Conservation (phyloP, 1,140 invertebrate genomes). For the Cryptotermes secundus region DNA sequence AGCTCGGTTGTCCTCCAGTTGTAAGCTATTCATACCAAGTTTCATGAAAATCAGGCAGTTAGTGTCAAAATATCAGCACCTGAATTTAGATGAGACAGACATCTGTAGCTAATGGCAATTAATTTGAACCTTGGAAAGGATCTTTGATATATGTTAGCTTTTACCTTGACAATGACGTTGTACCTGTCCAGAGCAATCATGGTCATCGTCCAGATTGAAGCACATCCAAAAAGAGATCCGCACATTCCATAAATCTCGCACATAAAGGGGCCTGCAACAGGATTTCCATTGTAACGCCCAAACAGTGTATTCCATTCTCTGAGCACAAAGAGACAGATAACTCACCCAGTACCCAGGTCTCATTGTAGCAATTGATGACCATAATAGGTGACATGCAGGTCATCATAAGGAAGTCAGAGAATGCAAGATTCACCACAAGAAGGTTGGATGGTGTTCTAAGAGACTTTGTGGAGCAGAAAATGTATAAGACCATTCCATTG, state of each 20-base stretch:
- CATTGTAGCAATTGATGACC: slow-evolving; percentile 82
- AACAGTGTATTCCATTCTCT: not conserved
- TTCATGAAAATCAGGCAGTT: no score
- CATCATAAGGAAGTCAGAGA: slow-evolving; percentile 90
- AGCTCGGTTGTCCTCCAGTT: no score
- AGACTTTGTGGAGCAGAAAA: slow-evolving; percentile 74
- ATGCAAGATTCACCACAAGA: slow-evolving; percentile 80
- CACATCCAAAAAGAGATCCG: slow-evolving; percentile 77
- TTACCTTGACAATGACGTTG: slow-evolving; percentile 77
- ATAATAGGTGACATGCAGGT: slow-evolving; percentile 77
- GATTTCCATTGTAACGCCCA: not conserved
- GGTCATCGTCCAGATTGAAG: slow-evolving; percentile 81
- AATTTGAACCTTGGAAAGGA: no score
- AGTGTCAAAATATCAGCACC: no score
- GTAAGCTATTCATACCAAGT: no score
- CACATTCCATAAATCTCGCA: slow-evolving; percentile 79
- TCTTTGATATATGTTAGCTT: not conserved
- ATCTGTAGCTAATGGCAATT: no score
- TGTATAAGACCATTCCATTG: slow-evolving; percentile 84
- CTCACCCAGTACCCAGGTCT: slow-evolving; percentile 80
- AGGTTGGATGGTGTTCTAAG: slow-evolving; percentile 82
- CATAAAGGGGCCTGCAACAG: slow-evolving; percentile 63
- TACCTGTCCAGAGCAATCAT: slow-evolving; percentile 81
- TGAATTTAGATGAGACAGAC: no score
- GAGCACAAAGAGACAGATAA: not conserved